These are phyloP conservation scores for Lepidonotus clava DNA, from an alignment of 2,888 invertebrate species.

Conservation along the genomic window DNA sequence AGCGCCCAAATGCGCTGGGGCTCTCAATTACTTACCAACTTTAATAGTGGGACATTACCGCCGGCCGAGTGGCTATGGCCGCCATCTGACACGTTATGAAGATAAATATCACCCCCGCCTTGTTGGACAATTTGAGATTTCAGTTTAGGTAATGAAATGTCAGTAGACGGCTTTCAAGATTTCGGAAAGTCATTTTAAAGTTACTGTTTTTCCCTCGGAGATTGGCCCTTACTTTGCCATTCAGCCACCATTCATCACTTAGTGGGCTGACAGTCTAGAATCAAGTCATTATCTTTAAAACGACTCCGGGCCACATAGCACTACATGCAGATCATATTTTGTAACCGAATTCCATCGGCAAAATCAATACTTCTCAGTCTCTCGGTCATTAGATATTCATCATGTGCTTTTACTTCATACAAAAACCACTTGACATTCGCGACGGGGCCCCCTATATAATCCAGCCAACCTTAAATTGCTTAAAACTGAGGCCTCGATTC, in stretches of 20 bases:
- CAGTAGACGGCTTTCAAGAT: conserved; percentile 49
- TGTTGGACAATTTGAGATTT: conserved; percentile 43
- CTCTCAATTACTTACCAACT: conserved; percentile 48
- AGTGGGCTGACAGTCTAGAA: conserved; percentile 40
- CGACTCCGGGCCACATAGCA: conserved; percentile 39
- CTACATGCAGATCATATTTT: conserved; percentile 24
- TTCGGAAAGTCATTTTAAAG: conserved; percentile 52
- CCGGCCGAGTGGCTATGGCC: neutral
- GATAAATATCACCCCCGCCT: conserved; percentile 47
- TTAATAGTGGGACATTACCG: conserved; percentile 38
- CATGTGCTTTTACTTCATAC: conserved; percentile 51
- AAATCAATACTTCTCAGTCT: conserved; percentile 38
- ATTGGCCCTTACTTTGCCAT: conserved; percentile 40
- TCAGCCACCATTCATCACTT: conserved; percentile 43
- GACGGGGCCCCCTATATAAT: conserved; percentile 19
- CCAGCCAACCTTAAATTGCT: conserved; percentile 40
- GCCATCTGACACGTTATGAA: conserved; percentile 11
- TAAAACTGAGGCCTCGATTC: conserved; percentile 43
- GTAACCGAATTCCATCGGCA: conserved; percentile 43
- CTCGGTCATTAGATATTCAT: conserved; percentile 49
- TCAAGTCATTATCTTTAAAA: conserved; percentile 52
- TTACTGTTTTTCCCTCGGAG: conserved; percentile 37
- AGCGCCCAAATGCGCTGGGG: conserved; percentile 14
- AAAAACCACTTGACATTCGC: conserved; percentile 46
- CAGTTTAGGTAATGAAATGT: conserved; percentile 54